Conservation (phyloP, 2,797 vertebrate species). For the Coranthus polyacanthus region DNA sequence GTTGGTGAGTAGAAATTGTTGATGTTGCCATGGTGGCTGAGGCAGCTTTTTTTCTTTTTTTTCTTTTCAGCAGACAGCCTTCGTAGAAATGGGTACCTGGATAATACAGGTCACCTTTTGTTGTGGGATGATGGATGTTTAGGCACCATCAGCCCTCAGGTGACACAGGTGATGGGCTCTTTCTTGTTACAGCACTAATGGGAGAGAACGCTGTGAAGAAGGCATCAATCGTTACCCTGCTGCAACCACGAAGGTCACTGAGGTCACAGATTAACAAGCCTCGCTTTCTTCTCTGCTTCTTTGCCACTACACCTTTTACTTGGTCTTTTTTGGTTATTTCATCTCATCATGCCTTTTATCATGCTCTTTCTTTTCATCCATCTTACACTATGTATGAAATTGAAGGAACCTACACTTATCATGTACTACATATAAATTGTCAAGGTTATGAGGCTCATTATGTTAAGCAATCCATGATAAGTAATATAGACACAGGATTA, state of each 20-base stretch:
- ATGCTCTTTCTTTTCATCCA: neutral
- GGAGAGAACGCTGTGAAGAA: conserved; percentile 43
- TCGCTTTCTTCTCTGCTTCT: neutral
- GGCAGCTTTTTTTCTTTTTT: too few species aligned
- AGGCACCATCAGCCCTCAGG: conserved; percentile 35
- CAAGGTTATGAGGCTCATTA: too few species aligned
- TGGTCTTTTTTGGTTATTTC: neutral
- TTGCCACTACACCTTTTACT: neutral
- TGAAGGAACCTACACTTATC: too few species aligned
- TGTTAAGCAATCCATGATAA: too few species aligned
- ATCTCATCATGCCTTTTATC: neutral
- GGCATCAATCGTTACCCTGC: conserved; percentile 31
- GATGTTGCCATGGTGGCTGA: neutral
- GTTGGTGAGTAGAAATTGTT: neutral
- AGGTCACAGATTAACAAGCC: conserved; percentile 31
- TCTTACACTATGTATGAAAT: too few species aligned
- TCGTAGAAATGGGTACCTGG: conserved; percentile 27
- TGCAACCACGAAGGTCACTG: conserved; percentile 24
- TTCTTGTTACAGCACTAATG: conserved; percentile 44
- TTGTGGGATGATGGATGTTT: conserved; percentile 53
- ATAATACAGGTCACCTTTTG: conserved; percentile 48
- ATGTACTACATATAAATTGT: too few species aligned
- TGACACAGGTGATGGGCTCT: conserved; percentile 45
- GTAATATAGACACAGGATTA: too few species aligned
- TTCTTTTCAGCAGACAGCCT: conserved; percentile 13